Evolutionary conservation across 2,797 vertebrate genomes (phyloP).

Genomic region (Fratercula arctica): DNA sequence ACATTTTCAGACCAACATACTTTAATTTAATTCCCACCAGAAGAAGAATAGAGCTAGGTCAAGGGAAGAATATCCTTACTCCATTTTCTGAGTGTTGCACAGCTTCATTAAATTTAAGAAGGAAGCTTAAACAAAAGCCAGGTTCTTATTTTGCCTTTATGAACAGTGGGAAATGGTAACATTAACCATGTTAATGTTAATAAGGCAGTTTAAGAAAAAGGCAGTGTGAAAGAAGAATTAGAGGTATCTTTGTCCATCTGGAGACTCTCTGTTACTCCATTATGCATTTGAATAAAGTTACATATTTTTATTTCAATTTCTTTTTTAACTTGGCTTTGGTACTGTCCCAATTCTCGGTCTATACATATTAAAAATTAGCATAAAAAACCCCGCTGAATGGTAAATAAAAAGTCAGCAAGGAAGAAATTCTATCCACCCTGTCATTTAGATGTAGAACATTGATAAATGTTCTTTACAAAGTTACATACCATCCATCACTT

Average conservation of each 20-base stretch:
- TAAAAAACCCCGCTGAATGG: neutral
- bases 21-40: neutral
- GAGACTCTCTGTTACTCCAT: neutral
- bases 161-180: neutral
- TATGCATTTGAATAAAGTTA: neutral
- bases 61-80: neutral
- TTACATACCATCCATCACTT: conserved; percentile 50
- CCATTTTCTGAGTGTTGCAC: neutral
- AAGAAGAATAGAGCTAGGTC: neutral
- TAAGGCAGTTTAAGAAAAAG: neutral
- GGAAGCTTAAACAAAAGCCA: neutral
- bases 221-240: neutral
- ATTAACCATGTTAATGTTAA: neutral
- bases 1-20: neutral
- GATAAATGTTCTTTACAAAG: conserved; percentile 4
- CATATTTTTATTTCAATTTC: neutral
- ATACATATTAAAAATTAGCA: neutral
- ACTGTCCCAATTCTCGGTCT: neutral
- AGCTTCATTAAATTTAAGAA: neutral
- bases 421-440: neutral
- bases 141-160: neutral
- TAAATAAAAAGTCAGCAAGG: neutral
- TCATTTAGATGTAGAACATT: conserved; percentile 16
- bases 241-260: neutral
- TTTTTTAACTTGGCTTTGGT: neutral